phyloP scores from a whole-genome alignment of 2,797 vertebrate species.

The Paratrypauchen microcephalus region DNA sequence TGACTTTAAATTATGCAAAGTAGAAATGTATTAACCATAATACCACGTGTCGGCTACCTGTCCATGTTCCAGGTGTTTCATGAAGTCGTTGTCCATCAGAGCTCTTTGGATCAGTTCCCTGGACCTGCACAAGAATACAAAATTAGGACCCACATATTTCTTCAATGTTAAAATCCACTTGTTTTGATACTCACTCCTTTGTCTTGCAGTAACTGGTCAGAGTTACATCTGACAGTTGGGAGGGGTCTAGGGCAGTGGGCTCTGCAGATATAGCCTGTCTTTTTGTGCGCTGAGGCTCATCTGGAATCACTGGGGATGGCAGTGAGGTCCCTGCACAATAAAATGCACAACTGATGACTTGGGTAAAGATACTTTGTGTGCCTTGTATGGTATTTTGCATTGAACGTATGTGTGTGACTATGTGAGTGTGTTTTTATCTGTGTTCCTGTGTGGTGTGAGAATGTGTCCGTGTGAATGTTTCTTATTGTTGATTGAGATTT shows the following conservation, averaged over 20 bases:
- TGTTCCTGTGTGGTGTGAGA: no score
- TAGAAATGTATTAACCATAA: background rate
- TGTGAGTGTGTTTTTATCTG: no score
- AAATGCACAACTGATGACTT: background rate
- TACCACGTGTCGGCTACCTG: slow-evolving; percentile 39
- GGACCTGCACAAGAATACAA: slow-evolving; percentile 52
- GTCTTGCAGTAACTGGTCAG: slow-evolving; percentile 75
- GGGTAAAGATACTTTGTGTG: background rate
- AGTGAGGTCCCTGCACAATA: slow-evolving; percentile 12
- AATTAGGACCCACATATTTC: background rate
- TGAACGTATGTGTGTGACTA: no score
- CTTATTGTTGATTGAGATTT: no score
- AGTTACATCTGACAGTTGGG: slow-evolving; percentile 67
- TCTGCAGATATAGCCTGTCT: slow-evolving; percentile 79
- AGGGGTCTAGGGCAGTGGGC: slow-evolving; percentile 68
- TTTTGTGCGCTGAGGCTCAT: slow-evolving; percentile 75
- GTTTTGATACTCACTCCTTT: slow-evolving; percentile 60
- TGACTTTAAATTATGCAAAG: background rate
- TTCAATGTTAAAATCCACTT: background rate
- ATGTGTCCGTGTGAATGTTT: no score
- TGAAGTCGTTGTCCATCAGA: slow-evolving; percentile 79
- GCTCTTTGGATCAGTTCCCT: slow-evolving; percentile 75
- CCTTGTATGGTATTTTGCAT: no score
- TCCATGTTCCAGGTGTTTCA: slow-evolving; percentile 74
- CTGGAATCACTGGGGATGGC: slow-evolving; percentile 18